Conservation (phyloP, 2,888 invertebrate species). For the Pristionchus japonicus region DNA sequence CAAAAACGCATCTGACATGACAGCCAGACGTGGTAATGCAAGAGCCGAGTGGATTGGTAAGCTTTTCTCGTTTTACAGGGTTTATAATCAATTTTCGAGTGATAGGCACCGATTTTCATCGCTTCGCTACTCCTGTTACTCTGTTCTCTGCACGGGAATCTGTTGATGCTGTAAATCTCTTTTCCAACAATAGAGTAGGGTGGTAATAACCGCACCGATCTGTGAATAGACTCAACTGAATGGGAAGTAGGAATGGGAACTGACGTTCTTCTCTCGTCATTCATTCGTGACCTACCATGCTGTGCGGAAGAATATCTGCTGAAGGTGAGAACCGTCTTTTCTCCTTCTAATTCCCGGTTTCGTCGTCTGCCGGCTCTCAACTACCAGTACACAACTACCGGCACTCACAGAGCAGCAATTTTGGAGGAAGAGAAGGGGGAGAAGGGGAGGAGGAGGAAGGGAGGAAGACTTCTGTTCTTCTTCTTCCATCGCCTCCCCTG, state of each 20-base stretch:
- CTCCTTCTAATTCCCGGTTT: neutral
- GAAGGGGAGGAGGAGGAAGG: neutral
- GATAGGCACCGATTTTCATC: neutral
- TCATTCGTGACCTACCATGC: neutral
- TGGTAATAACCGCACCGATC: neutral
- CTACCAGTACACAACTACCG: neutral
- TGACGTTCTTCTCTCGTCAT: neutral
- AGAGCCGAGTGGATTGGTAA: neutral
- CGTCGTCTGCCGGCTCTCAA: neutral
- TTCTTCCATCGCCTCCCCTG: too few relatives aligned
- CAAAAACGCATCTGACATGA: neutral
- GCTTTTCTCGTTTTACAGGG: neutral
- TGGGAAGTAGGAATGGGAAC: neutral
- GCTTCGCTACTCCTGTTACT: neutral
- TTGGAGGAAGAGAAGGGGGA: neutral
- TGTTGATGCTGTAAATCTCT: neutral
- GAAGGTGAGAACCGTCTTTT: neutral
- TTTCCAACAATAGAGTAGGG: neutral
- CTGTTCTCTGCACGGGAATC: neutral
- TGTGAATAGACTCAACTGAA: neutral
- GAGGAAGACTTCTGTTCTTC: conserved; percentile 2
- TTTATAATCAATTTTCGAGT: neutral
- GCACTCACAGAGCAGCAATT: conserved; percentile 7
- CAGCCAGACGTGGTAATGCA: neutral
- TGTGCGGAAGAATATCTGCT: neutral